A percentile compares a stretch with the other conserved stretches of the same genome.
phyloP scores from a whole-genome alignment of 1,140 invertebrate species.

The Aphaenogaster ashmeadi region DNA sequence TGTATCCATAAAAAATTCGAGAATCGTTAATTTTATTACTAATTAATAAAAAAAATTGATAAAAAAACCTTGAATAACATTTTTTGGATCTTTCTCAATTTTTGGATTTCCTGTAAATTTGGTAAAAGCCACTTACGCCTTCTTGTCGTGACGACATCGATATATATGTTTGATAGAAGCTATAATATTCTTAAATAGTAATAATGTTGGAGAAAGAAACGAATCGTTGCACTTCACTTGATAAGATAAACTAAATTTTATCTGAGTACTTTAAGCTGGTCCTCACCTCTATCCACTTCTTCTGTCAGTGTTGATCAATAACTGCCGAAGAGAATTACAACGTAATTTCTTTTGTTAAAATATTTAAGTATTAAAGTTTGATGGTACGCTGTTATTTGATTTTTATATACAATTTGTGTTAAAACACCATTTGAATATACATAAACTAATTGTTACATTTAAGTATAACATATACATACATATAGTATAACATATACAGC shows the following conservation, averaged over 20 bases:
- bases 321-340: not conserved
- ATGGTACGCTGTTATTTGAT: not conserved
- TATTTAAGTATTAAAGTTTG: not conserved
- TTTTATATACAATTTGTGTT: not conserved
- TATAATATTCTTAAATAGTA: not conserved
- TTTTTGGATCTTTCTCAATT: no score
- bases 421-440: not conserved
- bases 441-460: not conserved
- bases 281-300: not conserved
- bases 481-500: not conserved
- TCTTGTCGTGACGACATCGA: no score
- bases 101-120: no score
- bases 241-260: constrained; percentile 31
- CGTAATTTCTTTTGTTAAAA: not conserved
- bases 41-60: no score
- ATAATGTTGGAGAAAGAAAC: not conserved
- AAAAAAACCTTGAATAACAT: no score
- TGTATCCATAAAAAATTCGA: no score
- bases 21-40: no score
- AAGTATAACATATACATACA: not conserved
- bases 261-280: not conserved
- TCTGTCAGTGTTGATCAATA: not conserved
- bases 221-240: not conserved
- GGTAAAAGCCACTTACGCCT: no score
- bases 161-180: not conserved